Conservation (phyloP, 2,888 invertebrate species). For the Pilophorus perplexus region DNA sequence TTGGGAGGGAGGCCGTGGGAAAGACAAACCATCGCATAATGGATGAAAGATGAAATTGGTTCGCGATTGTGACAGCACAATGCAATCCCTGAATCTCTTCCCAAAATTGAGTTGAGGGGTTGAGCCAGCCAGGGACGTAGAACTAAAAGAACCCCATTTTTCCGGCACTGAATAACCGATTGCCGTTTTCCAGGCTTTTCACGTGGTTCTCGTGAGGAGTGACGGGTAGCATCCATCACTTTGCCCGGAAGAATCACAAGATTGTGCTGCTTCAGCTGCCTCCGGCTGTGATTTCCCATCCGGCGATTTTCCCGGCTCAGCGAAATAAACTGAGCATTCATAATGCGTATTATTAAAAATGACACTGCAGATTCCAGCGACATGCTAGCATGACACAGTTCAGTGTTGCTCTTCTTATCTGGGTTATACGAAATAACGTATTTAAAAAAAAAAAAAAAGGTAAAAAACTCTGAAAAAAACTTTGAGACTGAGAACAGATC, state of each 20-base stretch:
- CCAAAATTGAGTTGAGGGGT: slow-evolving; percentile 13
- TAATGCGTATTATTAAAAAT: no score
- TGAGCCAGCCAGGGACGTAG: neutral
- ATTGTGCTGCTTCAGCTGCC: no score
- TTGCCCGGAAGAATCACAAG: no score
- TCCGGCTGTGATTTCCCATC: no score
- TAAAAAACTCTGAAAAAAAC: neutral
- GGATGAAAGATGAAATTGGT: slow-evolving; percentile 18
- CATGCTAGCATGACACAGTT: no score
- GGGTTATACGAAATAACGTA: neutral
- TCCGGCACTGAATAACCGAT: slow-evolving; percentile 3
- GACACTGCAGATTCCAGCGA: no score
- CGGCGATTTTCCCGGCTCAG: no score
- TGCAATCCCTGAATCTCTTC: slow-evolving; percentile 12
- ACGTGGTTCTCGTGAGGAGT: no score
- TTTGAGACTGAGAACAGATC: neutral
- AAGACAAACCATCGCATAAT: slow-evolving; percentile 11
- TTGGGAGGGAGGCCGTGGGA: slow-evolving; percentile 5
- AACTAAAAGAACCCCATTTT: neutral
- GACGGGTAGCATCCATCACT: no score
- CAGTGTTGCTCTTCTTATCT: no score
- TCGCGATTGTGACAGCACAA: slow-evolving; percentile 20
- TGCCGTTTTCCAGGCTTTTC: neutral
- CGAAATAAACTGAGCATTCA: no score
- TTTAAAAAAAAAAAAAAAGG: neutral